Percentiles rank a stretch among this genome's conserved stretches.
These are phyloP conservation scores for Archips xylosteana DNA, from an alignment of 2,888 invertebrate genomes.

Conservation along the genomic window DNA sequence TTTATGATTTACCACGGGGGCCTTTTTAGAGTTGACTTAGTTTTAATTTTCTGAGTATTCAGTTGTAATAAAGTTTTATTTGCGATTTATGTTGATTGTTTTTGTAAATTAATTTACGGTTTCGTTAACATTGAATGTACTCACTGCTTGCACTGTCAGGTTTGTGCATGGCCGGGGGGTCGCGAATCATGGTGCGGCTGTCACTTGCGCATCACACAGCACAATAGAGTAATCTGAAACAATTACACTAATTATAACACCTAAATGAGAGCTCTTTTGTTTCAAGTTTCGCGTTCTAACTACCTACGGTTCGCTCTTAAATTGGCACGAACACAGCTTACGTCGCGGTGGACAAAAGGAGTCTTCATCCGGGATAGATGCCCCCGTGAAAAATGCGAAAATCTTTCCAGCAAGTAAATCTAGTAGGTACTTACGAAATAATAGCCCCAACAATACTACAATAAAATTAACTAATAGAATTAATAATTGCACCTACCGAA, in stretches of 20 bases:
- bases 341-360: neutral
- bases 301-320: neutral
- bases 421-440: neutral
- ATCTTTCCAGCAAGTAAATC: neutral
- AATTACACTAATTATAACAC: conserved; percentile 51
- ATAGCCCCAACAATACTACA: neutral
- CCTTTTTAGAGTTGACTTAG: no score
- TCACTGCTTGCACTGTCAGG: conserved; percentile 78
- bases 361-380: neutral
- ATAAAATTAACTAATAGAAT: neutral
- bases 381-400: neutral
- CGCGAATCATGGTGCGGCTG: conserved; percentile 79
- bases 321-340: neutral
- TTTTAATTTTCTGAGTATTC: no score
- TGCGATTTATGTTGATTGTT: no score
- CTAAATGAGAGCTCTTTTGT: neutral
- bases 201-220: conserved; percentile 78
- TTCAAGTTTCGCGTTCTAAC: neutral
- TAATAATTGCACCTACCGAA: neutral
- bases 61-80: no score
- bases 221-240: conserved; percentile 64
- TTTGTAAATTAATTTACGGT: neutral
- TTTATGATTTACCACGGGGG: no score
- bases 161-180: conserved; percentile 85
- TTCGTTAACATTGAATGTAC: conserved; percentile 48